These are phyloP conservation scores for Phylloscopus trochilus DNA, from an alignment of 2,113 vertebrate genomes.

Conservation along the genomic window DNA sequence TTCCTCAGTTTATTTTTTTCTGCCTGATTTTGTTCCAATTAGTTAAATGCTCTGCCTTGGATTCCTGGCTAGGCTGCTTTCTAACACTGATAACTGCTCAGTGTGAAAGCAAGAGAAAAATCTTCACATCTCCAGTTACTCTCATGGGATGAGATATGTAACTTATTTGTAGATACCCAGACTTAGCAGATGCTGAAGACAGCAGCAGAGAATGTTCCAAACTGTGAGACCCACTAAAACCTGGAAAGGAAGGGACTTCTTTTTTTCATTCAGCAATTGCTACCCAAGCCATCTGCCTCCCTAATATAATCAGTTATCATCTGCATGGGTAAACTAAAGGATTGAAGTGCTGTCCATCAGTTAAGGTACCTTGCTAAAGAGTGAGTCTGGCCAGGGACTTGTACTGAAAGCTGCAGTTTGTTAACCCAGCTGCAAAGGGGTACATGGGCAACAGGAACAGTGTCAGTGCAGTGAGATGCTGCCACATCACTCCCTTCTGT, in stretches of 20 bases:
- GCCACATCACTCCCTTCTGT: fast-evolving
- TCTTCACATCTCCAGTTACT: background rate
- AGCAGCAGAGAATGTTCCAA: background rate
- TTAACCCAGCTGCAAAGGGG: background rate
- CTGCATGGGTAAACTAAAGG: background rate
- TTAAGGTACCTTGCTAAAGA: background rate
- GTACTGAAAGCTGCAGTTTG: background rate
- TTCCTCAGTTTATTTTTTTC: background rate
- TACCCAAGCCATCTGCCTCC: background rate
- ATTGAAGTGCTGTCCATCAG: background rate
- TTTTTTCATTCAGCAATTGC: background rate
- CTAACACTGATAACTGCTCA: background rate
- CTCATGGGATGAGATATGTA: background rate
- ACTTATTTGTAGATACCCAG: background rate
- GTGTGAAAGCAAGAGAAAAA: background rate
- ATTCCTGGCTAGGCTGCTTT: background rate
- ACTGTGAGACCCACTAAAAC: background rate
- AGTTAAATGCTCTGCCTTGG: background rate
- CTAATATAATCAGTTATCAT: background rate
- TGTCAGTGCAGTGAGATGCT: background rate
- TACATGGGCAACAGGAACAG: background rate
- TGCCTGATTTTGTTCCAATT: background rate
- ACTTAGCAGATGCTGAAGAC: background rate
- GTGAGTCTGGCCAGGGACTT: background rate
- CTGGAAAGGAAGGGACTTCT: background rate